Evolutionary conservation across 2,797 vertebrate genomes (phyloP).

Genomic region (Anisognathus igniventris): DNA sequence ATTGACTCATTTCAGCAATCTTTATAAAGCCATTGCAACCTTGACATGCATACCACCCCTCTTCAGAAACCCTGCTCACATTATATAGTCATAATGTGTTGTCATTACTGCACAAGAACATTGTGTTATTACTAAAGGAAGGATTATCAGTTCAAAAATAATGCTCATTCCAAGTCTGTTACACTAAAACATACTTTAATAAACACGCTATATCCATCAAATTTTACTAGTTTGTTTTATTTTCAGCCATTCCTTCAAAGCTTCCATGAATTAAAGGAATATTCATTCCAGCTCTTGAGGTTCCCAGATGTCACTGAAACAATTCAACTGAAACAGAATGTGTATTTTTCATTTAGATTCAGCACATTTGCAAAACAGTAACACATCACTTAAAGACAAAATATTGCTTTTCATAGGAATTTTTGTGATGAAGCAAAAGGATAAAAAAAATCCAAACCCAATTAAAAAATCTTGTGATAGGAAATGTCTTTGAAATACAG

Average conservation of each 20-base stretch:
- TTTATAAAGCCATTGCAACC: neutral
- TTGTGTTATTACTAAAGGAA: neutral
- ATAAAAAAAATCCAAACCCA: neutral
- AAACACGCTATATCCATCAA: neutral
- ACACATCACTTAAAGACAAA: neutral
- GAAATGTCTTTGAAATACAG: neutral
- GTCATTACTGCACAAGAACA: neutral
- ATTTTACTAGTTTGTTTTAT: neutral
- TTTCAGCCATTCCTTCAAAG: neutral
- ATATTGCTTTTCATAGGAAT: neutral
- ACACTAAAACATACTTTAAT: neutral
- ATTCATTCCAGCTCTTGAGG: neutral
- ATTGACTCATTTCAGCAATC: neutral
- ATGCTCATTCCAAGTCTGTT: neutral
- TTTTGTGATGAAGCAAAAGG: neutral
- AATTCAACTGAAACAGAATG: neutral
- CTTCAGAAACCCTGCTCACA: neutral
- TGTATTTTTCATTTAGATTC: neutral
- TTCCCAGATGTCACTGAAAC: neutral
- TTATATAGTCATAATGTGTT: neutral
- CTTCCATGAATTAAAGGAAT: neutral
- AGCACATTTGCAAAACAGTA: neutral
- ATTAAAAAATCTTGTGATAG: neutral
- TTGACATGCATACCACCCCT: neutral
- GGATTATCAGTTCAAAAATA: neutral